Percentiles rank a stretch among this genome's conserved stretches.
Conservation (phyloP, 2,797 vertebrate genomes). For the Botia kubotai region DNA sequence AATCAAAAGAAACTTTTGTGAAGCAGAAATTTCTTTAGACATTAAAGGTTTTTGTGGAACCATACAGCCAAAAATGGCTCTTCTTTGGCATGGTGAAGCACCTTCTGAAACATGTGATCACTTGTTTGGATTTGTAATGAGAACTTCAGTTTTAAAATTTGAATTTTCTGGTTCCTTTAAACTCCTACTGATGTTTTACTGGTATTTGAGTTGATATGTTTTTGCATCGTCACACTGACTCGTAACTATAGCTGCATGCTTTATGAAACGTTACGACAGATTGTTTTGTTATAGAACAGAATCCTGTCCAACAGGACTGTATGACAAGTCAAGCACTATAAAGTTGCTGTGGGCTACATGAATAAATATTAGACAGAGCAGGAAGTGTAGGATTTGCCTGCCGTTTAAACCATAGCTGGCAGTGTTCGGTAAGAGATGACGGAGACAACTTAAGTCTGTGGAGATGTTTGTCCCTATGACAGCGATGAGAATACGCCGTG, state of each 20-base stretch:
- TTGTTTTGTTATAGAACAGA: neutral
- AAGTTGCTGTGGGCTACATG: conserved; percentile 30
- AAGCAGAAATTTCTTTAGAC: too few species aligned
- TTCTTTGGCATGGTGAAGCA: too few species aligned
- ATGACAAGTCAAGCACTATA: conserved; percentile 9
- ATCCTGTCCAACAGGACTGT: conserved; percentile 7
- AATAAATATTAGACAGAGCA: conserved; percentile 8
- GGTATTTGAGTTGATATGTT: neutral
- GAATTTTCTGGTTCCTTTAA: too few species aligned
- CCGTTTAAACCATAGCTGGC: conserved; percentile 7
- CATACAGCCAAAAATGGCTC: too few species aligned
- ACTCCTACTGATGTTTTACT: neutral
- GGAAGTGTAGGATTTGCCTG: conserved; percentile 16
- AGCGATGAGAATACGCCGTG: conserved; percentile 19
- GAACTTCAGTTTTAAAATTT: too few species aligned
- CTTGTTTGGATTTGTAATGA: too few species aligned
- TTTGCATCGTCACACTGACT: conserved; percentile 13
- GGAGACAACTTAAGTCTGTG: neutral
- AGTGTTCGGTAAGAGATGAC: neutral
- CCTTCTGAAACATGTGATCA: too few species aligned
- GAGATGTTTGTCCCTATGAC: neutral
- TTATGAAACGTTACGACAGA: neutral
- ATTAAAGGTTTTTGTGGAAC: too few species aligned
- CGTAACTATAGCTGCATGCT: neutral
- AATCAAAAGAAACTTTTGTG: too few species aligned